Conservation (phyloP, 1,140 invertebrate species). For the Holcopasites calliopsidis region DNA sequence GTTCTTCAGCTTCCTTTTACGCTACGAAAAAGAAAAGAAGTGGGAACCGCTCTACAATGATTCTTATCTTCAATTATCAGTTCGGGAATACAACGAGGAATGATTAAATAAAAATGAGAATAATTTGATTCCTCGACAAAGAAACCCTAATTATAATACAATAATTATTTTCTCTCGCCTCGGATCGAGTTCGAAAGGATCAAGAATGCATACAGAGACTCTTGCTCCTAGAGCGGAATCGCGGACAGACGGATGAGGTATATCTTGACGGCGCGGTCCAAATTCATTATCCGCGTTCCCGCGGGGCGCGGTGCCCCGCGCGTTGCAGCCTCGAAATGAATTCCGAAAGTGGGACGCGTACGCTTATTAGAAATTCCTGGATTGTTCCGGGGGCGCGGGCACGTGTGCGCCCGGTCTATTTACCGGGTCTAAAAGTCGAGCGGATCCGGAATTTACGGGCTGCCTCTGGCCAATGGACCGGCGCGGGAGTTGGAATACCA, state of each 20-base stretch:
- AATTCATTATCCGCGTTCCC: constrained; percentile 47
- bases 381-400: constrained; percentile 36
- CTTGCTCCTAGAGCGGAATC: not conserved
- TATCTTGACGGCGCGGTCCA: constrained; percentile 14
- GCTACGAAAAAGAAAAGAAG: not conserved
- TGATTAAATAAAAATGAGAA: no score
- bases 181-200: not conserved
- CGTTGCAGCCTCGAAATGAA: constrained; percentile 60
- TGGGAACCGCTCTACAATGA: no score
- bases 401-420: constrained; percentile 22
- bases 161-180: not conserved
- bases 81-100: no score
- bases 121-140: no score
- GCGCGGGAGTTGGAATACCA: not conserved
- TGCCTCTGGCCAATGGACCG: constrained; percentile 12
- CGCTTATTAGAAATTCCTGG: constrained; percentile 71
- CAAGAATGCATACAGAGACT: no score
- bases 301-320: constrained; percentile 18
- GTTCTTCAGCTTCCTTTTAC: not conserved
- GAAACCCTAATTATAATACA: no score
- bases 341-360: constrained; percentile 58
- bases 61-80: no score
- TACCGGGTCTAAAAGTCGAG: not conserved
- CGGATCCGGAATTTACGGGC: constrained; percentile 1
- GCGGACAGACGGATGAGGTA: not conserved